Conservation (phyloP, 1,140 invertebrate genomes). For the Lepidurus packardi region DNA sequence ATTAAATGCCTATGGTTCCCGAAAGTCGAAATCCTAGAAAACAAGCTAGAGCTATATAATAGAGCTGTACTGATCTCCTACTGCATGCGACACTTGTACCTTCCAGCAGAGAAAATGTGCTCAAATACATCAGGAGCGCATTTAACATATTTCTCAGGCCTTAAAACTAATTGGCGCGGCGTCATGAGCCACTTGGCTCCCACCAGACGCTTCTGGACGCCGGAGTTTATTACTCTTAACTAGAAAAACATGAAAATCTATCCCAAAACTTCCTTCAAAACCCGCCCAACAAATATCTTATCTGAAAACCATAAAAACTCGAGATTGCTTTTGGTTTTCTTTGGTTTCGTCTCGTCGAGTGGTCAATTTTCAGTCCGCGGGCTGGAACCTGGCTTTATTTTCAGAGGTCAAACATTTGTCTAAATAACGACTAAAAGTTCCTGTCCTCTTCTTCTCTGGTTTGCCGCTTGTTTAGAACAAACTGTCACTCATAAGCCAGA, state of each 20-base stretch:
- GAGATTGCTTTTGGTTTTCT: background rate
- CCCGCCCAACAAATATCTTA: background rate
- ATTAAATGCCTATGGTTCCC: no score
- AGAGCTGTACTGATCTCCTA: no score
- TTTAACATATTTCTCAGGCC: background rate
- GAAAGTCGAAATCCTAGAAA: no score
- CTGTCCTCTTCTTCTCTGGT: background rate
- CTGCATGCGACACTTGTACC: no score
- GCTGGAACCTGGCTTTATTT: background rate
- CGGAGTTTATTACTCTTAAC: background rate
- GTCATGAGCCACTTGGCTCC: conserved; percentile 12
- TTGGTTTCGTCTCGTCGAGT: background rate
- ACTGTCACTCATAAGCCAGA: background rate
- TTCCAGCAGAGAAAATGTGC: no score
- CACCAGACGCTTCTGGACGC: conserved; percentile 12
- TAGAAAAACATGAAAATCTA: background rate
- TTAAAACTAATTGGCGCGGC: background rate
- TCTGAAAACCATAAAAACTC: background rate
- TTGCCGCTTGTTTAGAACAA: background rate
- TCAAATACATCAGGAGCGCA: no score
- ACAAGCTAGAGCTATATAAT: no score
- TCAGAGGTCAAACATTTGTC: background rate
- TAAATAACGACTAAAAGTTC: background rate
- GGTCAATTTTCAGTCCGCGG: background rate
- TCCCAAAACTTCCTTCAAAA: background rate